phyloP scores from a whole-genome alignment of 2,113 vertebrate species.

The Aythya baeri region DNA sequence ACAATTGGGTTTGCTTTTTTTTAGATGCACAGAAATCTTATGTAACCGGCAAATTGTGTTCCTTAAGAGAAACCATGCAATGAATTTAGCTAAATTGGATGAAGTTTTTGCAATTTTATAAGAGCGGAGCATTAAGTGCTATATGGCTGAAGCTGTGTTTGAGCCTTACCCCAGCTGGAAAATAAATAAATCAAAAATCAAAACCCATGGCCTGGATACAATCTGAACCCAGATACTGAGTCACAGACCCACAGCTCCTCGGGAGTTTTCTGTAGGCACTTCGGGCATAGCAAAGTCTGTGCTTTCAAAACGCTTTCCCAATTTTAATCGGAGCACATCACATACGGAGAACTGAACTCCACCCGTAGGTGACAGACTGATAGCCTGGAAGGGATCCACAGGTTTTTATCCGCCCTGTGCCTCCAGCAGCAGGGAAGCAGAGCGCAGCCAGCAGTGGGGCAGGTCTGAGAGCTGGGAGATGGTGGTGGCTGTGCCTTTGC shows the following conservation, averaged over 20 bases:
- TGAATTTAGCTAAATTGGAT: neutral
- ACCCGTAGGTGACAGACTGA: neutral
- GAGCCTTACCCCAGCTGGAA: neutral
- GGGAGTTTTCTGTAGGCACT: neutral
- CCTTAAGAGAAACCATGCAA: neutral
- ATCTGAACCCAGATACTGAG: neutral
- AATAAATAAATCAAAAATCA: neutral
- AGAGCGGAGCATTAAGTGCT: neutral
- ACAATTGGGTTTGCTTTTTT: neutral
- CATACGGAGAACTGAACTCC: neutral
- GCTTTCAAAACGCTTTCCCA: neutral
- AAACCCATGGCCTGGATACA: neutral
- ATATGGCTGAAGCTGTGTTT: neutral
- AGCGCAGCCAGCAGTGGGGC: neutral
- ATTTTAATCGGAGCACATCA: neutral
- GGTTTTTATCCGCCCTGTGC: neutral
- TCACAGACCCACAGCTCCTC: neutral
- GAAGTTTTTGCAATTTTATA: rapidly evolving
- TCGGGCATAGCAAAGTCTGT: neutral
- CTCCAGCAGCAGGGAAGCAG: neutral
- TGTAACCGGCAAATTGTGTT: neutral
- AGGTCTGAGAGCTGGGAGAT: neutral
- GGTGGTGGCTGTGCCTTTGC: neutral
- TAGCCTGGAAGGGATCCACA: neutral
- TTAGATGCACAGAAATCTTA: neutral